Conservation (phyloP, 1,140 invertebrate species). For the Idris sp. region DNA sequence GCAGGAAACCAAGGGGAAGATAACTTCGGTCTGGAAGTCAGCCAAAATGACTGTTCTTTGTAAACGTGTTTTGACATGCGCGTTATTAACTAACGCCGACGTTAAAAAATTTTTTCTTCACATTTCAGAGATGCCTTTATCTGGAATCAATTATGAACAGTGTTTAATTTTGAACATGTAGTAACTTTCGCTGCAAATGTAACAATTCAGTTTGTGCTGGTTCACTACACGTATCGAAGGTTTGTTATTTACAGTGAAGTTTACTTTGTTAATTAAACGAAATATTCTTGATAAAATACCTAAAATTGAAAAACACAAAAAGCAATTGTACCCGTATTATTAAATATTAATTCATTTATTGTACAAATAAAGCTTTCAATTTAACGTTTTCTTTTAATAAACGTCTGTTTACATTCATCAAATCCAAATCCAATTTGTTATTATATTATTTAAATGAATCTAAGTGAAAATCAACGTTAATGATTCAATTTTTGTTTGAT, state of each 20-base stretch:
- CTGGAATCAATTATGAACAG: constrained; percentile 18
- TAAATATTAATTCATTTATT: not conserved
- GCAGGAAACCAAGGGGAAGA: constrained; percentile 36
- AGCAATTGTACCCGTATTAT: not conserved
- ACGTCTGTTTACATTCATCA: too few relatives aligned
- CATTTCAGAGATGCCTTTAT: constrained; percentile 9
- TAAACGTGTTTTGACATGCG: constrained; percentile 45
- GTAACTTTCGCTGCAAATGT: constrained; percentile 26
- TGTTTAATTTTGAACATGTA: constrained; percentile 8
- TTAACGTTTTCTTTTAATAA: not conserved
- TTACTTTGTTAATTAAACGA: constrained; percentile 22
- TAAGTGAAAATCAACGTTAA: too few relatives aligned
- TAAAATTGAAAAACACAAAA: constrained; percentile 5
- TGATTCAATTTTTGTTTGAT: too few relatives aligned
- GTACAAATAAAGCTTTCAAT: constrained; percentile 10
- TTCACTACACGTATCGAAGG: constrained; percentile 13
- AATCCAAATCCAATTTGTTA: too few relatives aligned
- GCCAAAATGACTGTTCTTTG: constrained; percentile 58
- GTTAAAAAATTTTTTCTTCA: constrained; percentile 24
- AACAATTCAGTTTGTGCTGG: constrained; percentile 13
- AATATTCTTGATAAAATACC: constrained; percentile 14
- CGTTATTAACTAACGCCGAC: constrained; percentile 40
- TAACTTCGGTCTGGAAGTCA: constrained; percentile 49
- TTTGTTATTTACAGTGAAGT: constrained; percentile 11
- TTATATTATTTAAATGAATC: too few relatives aligned